These are phyloP conservation scores for Hydrophis major DNA, from an alignment of 2,797 vertebrate genomes.

Conservation along the genomic window DNA sequence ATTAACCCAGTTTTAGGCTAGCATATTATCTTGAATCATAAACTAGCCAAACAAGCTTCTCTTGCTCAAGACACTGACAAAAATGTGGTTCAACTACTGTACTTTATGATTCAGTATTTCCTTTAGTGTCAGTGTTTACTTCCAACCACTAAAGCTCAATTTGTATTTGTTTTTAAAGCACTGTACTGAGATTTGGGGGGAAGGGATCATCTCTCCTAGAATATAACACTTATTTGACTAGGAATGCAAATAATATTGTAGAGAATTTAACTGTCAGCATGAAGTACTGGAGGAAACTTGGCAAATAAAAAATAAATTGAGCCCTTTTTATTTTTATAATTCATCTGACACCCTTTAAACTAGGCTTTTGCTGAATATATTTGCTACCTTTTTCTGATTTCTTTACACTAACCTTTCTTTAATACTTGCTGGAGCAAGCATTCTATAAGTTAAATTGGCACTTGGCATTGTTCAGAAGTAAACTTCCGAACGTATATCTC, in stretches of 20 bases:
- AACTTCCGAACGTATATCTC: not conserved
- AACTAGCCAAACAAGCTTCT: not conserved
- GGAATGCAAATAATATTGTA: not conserved
- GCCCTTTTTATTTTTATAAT: not conserved
- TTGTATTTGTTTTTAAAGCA: not conserved
- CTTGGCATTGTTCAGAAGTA: not conserved
- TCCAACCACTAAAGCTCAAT: not conserved
- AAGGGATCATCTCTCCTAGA: not conserved
- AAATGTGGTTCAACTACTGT: not conserved
- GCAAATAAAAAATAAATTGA: not conserved
- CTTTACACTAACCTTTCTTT: not conserved
- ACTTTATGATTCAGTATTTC: not conserved
- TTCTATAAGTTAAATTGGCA: not conserved
- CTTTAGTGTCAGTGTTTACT: not conserved
- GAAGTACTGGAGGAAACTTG: not conserved
- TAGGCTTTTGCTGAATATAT: not conserved
- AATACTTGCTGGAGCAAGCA: not conserved
- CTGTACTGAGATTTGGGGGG: not conserved
- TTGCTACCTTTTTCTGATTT: not conserved
- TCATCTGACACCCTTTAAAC: not conserved
- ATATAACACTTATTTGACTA: not conserved
- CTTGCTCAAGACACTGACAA: not conserved
- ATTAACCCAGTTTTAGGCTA: not conserved
- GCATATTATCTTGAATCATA: not conserved
- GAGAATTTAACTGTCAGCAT: not conserved